Evolutionary conservation across 1,140 invertebrate species (phyloP).

Genomic region (Capitella teleta): DNA sequence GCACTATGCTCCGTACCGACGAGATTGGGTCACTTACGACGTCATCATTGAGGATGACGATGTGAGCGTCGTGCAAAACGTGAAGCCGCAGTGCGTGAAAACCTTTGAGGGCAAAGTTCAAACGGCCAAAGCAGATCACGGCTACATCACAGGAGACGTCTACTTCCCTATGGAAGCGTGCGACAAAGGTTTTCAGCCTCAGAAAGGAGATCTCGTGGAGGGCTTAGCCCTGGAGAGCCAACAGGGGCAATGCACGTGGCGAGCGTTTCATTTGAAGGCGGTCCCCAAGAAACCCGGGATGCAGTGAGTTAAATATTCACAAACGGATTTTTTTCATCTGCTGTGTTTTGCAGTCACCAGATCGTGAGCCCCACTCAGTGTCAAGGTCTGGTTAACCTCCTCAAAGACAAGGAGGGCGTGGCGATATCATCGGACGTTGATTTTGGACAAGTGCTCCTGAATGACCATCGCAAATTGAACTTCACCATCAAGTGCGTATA

Average conservation of each 20-base stretch:
- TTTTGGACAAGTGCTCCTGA: too few species aligned
- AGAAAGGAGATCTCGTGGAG: slow-evolving; percentile 24
- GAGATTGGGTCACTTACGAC: slow-evolving; percentile 31
- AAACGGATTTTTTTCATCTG: too few species aligned
- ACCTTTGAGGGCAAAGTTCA: slow-evolving; percentile 23
- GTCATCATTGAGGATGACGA: slow-evolving; percentile 10
- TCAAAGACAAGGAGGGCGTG: too few species aligned
- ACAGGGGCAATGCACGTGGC: slow-evolving; percentile 9
- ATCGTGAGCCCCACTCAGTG: too few species aligned
- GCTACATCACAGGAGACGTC: slow-evolving; percentile 23
- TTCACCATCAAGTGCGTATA: too few species aligned
- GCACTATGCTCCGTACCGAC: slow-evolving; percentile 20
- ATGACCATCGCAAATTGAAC: too few species aligned
- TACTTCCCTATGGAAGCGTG: slow-evolving; percentile 14
- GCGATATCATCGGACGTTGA: too few species aligned
- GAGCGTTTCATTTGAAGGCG: too few species aligned
- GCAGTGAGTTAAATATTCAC: too few species aligned
- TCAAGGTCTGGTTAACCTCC: too few species aligned
- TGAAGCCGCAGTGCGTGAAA: slow-evolving; percentile 21
- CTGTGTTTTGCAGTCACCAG: too few species aligned
- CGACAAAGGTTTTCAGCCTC: slow-evolving; percentile 19
- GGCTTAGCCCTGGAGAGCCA: slow-evolving; percentile 28
- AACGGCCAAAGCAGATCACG: slow-evolving; percentile 22
- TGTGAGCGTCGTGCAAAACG: slow-evolving; percentile 11
- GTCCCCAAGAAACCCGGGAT: too few species aligned